Conservation (phyloP, 2,888 invertebrate species). For the Athalia rosae region DNA sequence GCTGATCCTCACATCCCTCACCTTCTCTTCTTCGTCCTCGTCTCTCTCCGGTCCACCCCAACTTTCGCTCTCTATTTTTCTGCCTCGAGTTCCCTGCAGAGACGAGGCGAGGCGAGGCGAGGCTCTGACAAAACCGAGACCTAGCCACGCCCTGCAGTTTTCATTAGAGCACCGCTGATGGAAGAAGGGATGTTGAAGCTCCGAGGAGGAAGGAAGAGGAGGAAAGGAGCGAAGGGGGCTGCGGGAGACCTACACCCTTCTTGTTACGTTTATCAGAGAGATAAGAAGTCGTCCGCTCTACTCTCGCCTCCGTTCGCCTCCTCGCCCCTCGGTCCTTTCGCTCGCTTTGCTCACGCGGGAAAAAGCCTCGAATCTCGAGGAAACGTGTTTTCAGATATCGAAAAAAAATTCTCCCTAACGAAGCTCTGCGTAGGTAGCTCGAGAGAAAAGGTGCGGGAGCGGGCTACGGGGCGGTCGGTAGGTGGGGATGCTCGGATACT, state of each 20-base stretch:
- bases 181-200: slow-evolving; percentile 40
- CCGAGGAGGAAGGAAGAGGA: not conserved
- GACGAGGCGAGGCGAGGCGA: slow-evolving; percentile 13
- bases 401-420: slow-evolving; percentile 43
- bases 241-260: slow-evolving; percentile 34
- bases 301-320: not conserved
- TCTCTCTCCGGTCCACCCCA: slow-evolving; percentile 44
- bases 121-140: slow-evolving; percentile 21
- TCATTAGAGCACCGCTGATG: slow-evolving; percentile 56
- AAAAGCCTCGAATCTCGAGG: slow-evolving; percentile 7
- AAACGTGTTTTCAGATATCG: slow-evolving; percentile 45
- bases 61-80: slow-evolving; percentile 36
- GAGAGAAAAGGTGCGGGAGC: not conserved
- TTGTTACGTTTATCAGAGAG: slow-evolving; percentile 43
- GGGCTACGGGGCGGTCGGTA: not conserved
- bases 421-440: slow-evolving; percentile 17
- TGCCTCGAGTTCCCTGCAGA: slow-evolving; percentile 48
- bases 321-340: not conserved
- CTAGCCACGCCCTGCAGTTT: slow-evolving; percentile 56
- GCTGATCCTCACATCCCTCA: slow-evolving; percentile 20
- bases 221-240: not conserved
- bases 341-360: not conserved
- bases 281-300: slow-evolving; percentile 13
- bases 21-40: slow-evolving; percentile 47
- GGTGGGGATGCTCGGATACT: slow-evolving; percentile 25